Evolutionary conservation across 2,797 vertebrate genomes (phyloP).

Genomic region (Gallinago nigripennis): DNA sequence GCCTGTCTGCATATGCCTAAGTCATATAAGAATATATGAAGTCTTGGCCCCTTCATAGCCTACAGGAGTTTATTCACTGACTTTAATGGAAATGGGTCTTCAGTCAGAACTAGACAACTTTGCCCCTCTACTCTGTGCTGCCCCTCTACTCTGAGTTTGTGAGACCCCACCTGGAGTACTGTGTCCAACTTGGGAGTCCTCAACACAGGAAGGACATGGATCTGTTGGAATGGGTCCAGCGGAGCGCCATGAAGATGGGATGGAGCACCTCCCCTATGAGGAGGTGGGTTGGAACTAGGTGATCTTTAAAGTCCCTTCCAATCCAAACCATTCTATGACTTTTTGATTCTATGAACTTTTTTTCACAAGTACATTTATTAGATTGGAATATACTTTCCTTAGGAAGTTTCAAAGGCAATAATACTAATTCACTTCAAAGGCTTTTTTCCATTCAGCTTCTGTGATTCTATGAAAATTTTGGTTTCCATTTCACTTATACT

Average conservation of each 20-base stretch:
- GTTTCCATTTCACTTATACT: neutral
- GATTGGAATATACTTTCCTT: neutral
- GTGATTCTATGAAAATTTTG: neutral
- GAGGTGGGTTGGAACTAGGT: too few relatives aligned
- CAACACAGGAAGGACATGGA: too few relatives aligned
- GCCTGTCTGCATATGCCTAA: neutral
- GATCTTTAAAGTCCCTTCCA: too few relatives aligned
- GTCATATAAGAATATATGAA: neutral
- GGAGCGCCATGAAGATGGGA: too few relatives aligned
- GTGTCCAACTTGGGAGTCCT: too few relatives aligned
- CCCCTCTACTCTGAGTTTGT: too few relatives aligned
- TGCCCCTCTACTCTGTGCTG: neutral
- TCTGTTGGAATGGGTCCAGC: too few relatives aligned
- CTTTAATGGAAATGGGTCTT: neutral
- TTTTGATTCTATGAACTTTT: neutral
- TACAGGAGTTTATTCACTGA: rapidly evolving
- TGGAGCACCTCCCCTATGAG: too few relatives aligned
- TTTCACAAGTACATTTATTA: neutral
- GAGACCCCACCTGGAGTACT: too few relatives aligned
- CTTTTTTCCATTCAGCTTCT: neutral
- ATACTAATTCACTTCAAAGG: neutral
- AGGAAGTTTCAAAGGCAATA: neutral
- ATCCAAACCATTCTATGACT: too few relatives aligned
- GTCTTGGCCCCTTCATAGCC: neutral
- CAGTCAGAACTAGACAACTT: neutral